phyloP scores from a whole-genome alignment of 2,113 vertebrate genomes.

The Cervus canadensis region DNA sequence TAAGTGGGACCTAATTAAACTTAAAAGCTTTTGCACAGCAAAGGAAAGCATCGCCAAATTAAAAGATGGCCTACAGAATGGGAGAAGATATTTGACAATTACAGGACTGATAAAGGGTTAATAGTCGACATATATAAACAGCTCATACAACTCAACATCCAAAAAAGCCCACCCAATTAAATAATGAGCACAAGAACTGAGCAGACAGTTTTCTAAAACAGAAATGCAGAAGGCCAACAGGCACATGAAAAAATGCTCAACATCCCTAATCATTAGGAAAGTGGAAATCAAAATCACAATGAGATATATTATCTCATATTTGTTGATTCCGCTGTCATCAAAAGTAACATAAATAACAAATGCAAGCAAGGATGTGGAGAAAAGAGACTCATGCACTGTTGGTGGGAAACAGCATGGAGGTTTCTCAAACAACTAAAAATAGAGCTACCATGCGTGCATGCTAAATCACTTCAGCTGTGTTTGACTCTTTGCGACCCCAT shows the following conservation, averaged over 20 bases:
- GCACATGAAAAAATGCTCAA: background rate
- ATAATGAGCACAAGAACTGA: background rate
- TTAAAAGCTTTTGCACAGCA: background rate
- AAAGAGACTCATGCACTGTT: background rate
- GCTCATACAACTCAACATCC: background rate
- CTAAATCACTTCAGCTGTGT: background rate
- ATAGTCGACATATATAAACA: background rate
- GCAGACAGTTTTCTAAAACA: background rate
- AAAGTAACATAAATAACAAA: background rate
- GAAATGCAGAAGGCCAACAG: background rate
- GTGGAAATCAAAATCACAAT: background rate
- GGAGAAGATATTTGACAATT: background rate
- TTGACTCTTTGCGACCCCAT: rapidly evolving
- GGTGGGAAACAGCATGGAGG: background rate
- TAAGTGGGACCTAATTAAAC: background rate
- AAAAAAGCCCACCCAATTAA: background rate
- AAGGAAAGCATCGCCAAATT: background rate
- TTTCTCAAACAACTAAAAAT: background rate
- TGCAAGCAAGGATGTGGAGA: background rate
- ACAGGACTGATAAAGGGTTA: background rate
- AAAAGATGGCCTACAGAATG: background rate
- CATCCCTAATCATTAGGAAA: background rate
- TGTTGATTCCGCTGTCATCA: background rate
- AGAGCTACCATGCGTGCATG: background rate
- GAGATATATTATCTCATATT: background rate